These are phyloP conservation scores for Protosalanx chinensis DNA, from an alignment of 2,797 vertebrate species.

Conservation along the genomic window DNA sequence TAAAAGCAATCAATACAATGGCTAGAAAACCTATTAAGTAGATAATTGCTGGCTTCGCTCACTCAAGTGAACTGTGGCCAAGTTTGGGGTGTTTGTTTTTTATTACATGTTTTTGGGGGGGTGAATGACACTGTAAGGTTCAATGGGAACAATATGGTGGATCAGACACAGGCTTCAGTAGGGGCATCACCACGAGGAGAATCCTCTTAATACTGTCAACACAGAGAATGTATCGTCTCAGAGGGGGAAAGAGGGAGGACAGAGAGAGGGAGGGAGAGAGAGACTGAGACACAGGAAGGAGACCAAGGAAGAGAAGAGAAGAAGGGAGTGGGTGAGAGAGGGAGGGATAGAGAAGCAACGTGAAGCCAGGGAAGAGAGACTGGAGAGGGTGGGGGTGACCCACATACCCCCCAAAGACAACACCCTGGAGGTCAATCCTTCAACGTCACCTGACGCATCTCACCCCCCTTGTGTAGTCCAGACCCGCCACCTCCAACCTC, in stretches of 20 bases:
- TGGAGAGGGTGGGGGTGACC: not conserved
- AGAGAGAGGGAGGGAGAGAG: too few species aligned
- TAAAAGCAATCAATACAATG: slow-evolving; percentile 46
- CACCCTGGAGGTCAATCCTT: not conserved
- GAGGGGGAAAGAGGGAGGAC: not conserved
- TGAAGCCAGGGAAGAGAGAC: not conserved
- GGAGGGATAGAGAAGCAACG: too few species aligned
- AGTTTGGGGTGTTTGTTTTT: slow-evolving; percentile 14
- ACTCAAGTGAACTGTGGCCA: slow-evolving; percentile 45
- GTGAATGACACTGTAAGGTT: slow-evolving; percentile 35
- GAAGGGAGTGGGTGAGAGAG: too few species aligned
- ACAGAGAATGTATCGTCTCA: not conserved
- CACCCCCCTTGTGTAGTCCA: too few species aligned
- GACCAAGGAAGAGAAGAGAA: too few species aligned
- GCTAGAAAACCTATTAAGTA: slow-evolving; percentile 56
- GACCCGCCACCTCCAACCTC: too few species aligned
- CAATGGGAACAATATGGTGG: slow-evolving; percentile 41
- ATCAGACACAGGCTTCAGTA: slow-evolving; percentile 19
- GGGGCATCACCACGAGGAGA: slow-evolving; percentile 9
- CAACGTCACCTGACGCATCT: too few species aligned
- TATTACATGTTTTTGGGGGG: not conserved
- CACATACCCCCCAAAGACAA: too few species aligned
- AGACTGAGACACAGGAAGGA: not conserved
- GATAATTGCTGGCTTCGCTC: slow-evolving; percentile 44
- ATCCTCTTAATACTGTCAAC: slow-evolving; percentile 23